Evolutionary conservation across 2,113 vertebrate species (phyloP).

Genomic region (Psilopsiagon aurifrons): DNA sequence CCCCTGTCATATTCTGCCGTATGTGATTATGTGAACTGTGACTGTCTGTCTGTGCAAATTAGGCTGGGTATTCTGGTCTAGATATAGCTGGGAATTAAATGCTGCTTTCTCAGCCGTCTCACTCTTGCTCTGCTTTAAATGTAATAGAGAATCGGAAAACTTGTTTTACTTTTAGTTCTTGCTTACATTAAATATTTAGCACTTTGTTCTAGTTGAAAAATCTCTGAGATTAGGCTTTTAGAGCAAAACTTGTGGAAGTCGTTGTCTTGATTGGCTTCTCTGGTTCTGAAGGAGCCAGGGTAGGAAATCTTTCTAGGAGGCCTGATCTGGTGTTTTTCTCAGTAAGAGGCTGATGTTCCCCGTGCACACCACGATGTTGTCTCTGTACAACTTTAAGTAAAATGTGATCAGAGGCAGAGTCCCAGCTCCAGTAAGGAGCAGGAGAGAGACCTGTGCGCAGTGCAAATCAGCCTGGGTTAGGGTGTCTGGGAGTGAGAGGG

Average conservation of each 20-base stretch:
- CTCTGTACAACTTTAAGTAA: background rate
- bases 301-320: background rate
- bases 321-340: background rate
- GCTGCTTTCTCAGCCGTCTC: constrained; percentile 55
- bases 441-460: background rate
- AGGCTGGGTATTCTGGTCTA: constrained; percentile 44
- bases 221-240: constrained; percentile 28
- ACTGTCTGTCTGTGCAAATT: constrained; percentile 62
- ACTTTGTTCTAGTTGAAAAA: constrained; percentile 50
- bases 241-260: constrained; percentile 19
- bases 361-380: fast-evolving
- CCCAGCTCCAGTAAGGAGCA: background rate
- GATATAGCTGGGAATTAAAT: constrained; percentile 56
- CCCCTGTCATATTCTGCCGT: constrained; percentile 57
- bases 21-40: constrained; percentile 66
- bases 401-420: fast-evolving
- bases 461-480: background rate
- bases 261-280: constrained; percentile 3
- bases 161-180: constrained; percentile 24
- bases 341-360: fast-evolving
- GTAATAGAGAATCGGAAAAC: constrained; percentile 25
- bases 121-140: constrained; percentile 42
- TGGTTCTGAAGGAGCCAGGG: background rate
- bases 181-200: constrained; percentile 58
- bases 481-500: background rate